Conservation (phyloP, 2,797 vertebrate species). For the Hippoglossus hippoglossus region DNA sequence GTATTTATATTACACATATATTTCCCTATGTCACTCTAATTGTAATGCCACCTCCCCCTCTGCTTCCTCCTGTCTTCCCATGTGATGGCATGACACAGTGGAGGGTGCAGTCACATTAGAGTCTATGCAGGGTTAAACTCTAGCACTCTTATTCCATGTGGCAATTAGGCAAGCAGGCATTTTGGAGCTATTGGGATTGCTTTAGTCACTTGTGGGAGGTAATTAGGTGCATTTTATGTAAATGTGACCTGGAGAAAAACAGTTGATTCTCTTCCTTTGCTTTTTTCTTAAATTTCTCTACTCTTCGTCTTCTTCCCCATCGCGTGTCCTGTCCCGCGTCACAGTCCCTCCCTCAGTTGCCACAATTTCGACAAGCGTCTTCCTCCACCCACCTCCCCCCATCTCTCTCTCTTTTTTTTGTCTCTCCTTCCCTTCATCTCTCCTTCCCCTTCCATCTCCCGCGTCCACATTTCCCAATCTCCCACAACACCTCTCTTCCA, state of each 20-base stretch:
- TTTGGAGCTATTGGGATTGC: constrained; percentile 42
- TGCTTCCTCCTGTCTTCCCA: constrained; percentile 26
- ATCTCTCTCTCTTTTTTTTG: constrained; percentile 16
- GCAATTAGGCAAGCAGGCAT: constrained; percentile 66
- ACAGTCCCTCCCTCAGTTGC: constrained; percentile 9
- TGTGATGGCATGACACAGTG: constrained; percentile 54
- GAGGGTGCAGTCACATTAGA: constrained; percentile 36
- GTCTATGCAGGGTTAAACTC: constrained; percentile 68
- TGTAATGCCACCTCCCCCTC: constrained; percentile 21
- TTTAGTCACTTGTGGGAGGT: constrained; percentile 55
- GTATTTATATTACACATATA: background rate
- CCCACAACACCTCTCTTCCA: constrained; percentile 47
- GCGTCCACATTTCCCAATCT: constrained; percentile 67
- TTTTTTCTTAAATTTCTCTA: constrained; percentile 2
- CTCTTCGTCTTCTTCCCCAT: constrained; percentile 16
- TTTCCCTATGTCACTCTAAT: constrained; percentile 9
- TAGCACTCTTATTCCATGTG: constrained; percentile 61
- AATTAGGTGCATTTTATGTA: constrained; percentile 65
- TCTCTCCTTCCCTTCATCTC: constrained; percentile 57
- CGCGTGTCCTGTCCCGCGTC: constrained; percentile 19
- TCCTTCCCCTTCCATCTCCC: constrained; percentile 62
- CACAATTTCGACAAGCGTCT: constrained; percentile 19
- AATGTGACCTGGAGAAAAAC: constrained; percentile 39
- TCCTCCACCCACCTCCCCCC: constrained; percentile 27
- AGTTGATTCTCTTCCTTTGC: constrained; percentile 1